Base-by-base conservation (phyloP, 2,888 invertebrate species). In the Drosophila acutilabella region DNA sequence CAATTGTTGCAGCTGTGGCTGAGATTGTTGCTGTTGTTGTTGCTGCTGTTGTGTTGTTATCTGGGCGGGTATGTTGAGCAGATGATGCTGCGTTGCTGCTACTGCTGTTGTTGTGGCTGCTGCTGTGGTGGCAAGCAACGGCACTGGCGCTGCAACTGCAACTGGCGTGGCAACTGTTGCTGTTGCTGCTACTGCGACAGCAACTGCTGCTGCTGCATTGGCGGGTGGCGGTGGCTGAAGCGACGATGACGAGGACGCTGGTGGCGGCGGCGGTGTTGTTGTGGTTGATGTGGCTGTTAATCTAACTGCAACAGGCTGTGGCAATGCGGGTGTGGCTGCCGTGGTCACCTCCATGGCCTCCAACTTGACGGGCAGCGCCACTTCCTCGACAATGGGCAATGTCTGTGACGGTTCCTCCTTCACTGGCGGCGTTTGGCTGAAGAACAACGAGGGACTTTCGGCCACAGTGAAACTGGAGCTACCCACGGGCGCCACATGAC, bases 311-410 rank as follows among this genome's bases (percentile, higher is more conserved):
- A 14, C 23, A 36, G 52, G 36, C 30, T 33, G 16, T 36, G 48
- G 48, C 33, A 50, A 2, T 1, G 14, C 20, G 2, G 42, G 10
- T 23, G 36, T 41, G 33, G 68, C 65, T 23, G 78, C 4, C n/a
- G 14, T 16, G 10, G 33, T n/a, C 2, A 14, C 16, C n/a, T 48
- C 30, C 6, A 33, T 6, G n/a, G 16, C 6, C 18, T 51, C 47
- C 41, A 64, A 51, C 26, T 84, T 81, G 59, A 76, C 76, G 11
- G 89, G 83, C 53, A 89, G 80, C 59, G 77, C 76, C 10, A 88
- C 84, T 53, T 91, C 91, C 40, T 81, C 68, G 47, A 89, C 91
- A 16, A 83, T 80, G 8, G 73, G 54, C 48, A 62, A n/a, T 11
- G 51, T 7, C 59, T 60, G 66, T 2, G 72, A 40, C 11, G 33